Evolutionary conservation across 2,888 invertebrate species (phyloP), one percentile per base, ranked within the genome.

Genomic region (Agonopterix subpropinquella): DNA sequence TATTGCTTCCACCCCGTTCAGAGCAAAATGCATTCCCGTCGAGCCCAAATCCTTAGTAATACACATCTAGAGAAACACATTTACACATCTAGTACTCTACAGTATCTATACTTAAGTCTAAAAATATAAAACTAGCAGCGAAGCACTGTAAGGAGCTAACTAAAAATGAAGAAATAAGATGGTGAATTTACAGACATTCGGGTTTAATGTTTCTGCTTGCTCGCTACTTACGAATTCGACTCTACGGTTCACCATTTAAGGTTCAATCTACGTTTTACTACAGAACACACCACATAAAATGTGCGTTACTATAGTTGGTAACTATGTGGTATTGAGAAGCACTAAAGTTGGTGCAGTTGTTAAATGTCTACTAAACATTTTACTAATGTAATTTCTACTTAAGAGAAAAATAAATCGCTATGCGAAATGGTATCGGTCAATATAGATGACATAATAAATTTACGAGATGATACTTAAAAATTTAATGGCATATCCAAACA

Each of bases 101-200:
- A 47, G 46, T 50, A 39, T 53, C 55, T 55, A 57, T 49, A 53
- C 37, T 48, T 53, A 56, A 39, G 11, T 43, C 43, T 47, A 47
- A 36, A 47, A 8, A 44, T 8, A 42, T 42, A 42, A 58, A 66
- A 63, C 69, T 67, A 75, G 73, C 68, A 66, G 79, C 76, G 66
- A 81, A 79, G 84, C 86, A 76, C 70, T 83, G 83, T 81, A 67
- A 80, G 71, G 69, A 76, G 73, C 80, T 79, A 80, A 82, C 81
- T 82, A 83, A 84, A 85, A 86, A 83, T 82, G 78, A 84, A 84
- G 81, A 82, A 84, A 80, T 81, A 82, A 80, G 76, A 85, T 76
- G 65, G 76, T 76, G 77, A 82, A 80, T 85, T 83, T 83, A 77
- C 84, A 82, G 85, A 83, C 81, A 76, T 83, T 80, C 74, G 63